Conservation (phyloP, 1,140 invertebrate genomes). For the Mya arenaria region DNA sequence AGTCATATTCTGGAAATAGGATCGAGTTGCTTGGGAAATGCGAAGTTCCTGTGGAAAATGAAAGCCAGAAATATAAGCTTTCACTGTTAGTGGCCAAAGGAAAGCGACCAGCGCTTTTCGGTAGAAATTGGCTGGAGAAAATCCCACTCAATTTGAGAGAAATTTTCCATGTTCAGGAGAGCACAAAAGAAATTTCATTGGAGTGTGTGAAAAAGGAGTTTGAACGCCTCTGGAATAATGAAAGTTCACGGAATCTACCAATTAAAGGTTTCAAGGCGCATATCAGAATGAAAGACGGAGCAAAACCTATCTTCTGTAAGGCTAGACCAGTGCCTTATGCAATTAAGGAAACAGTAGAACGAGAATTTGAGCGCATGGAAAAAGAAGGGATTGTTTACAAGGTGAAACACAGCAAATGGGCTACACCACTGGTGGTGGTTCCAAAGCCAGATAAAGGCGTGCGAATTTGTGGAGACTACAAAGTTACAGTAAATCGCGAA, state of each 20-base stretch:
- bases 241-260: not conserved
- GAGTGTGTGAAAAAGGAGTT: not conserved
- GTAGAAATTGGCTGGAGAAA: slow-evolving; percentile 45
- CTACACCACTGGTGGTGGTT: slow-evolving; percentile 45
- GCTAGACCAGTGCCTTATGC: slow-evolving; percentile 14
- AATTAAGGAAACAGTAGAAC: not conserved
- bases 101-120: slow-evolving; percentile 46
- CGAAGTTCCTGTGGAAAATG: slow-evolving; percentile 42
- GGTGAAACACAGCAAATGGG: slow-evolving; percentile 53
- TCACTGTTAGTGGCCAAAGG: slow-evolving; percentile 27
- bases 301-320: slow-evolving; percentile 24
- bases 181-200: not conserved
- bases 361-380: not conserved
- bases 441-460: slow-evolving; percentile 35
- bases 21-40: slow-evolving; percentile 28
- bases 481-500: slow-evolving; percentile 76
- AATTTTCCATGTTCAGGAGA: slow-evolving; percentile 33
- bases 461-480: slow-evolving; percentile 65
- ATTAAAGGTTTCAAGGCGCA: slow-evolving; percentile 5
- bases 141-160: slow-evolving; percentile 42
- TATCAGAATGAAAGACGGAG: not conserved
- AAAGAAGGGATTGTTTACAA: not conserved
- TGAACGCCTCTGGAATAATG: not conserved
- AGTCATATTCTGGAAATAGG: slow-evolving; percentile 54
- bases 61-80: slow-evolving; percentile 5